Base-by-base conservation (phyloP, 2,888 invertebrate genomes). In the Gastrophysa polygoni region DNA sequence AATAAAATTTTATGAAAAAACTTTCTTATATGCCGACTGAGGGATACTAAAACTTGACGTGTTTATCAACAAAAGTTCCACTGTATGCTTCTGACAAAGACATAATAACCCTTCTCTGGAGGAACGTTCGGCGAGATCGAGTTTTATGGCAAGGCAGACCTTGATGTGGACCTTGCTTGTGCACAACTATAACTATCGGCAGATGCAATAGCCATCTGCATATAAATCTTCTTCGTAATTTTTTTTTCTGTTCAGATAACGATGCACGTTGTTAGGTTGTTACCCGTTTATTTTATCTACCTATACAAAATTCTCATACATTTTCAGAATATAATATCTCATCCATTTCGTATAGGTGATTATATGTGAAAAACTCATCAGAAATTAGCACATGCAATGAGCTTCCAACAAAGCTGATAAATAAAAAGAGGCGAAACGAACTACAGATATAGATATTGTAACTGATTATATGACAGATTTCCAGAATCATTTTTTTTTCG, bases 11-110 rank as follows among this genome's bases (percentile, higher is more conserved):
- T 46, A 50, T 59, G 59, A 61, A 65, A n/a, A 62, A 57, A 61
- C 56, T 49, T 64, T 57, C 48, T 28, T 54, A 57, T 14, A 38
- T 52, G 48, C 61, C 57, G 51, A 61, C 49, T 24, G 48, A 64
- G 59, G 38, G 38, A 62, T 38, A 61, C 56, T 62, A 62, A 65
- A 61, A 52, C 18, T 61, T 62, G 72, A 72, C 71, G 68, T 73
- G 73, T 73, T 73, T 73, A 73, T 73, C 73, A 72, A 73, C 71
- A 70, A 60, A 55, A 55, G 61, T 28, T 54, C 48, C 56, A 44
- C 46, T 50, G 17, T 43, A 43, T 57, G 34, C 52, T 57, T 55
- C 51, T 52, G 55, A 66, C 55, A 61, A 66, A 64, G 66, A 59
- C 57, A 51, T 59, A 59, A 67, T 62, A 63, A 66, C 66, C 64